Percentiles rank a stretch among this genome's conserved stretches.
Conservation (phyloP, 2,888 invertebrate species). For the Eupithecia subfuscata region DNA sequence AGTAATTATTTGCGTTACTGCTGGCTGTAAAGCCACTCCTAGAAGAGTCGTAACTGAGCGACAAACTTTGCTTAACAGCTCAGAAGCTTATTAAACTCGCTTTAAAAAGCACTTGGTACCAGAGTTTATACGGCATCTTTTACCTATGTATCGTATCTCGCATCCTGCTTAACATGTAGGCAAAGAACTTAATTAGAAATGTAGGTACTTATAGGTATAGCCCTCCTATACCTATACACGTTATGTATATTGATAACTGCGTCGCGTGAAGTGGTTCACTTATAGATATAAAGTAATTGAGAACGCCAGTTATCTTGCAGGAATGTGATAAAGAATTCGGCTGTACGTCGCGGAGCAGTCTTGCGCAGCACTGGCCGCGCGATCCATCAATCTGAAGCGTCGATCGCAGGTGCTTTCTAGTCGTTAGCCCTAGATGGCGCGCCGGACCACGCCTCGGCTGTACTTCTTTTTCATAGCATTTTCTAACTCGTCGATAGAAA, state of each 20-base stretch:
- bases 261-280: constrained; percentile 15
- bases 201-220: background rate
- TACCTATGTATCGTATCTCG: constrained; percentile 19
- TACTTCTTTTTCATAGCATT: constrained; percentile 81
- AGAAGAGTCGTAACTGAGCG: constrained; percentile 46
- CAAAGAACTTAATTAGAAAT: background rate
- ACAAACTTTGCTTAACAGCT: constrained; percentile 42
- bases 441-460: constrained; percentile 76
- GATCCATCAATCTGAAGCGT: constrained; percentile 78
- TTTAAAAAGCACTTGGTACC: constrained; percentile 36
- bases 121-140: constrained; percentile 26
- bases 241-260: constrained; percentile 15
- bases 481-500: constrained; percentile 83
- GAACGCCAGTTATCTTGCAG: background rate
- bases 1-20: constrained; percentile 51
- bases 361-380: constrained; percentile 41
- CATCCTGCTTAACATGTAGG: constrained; percentile 26
- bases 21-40: constrained; percentile 52
- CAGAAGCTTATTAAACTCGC: constrained; percentile 40
- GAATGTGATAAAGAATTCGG: constrained; percentile 11
- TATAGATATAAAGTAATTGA: constrained; percentile 24
- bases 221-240: background rate
- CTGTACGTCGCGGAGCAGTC: constrained; percentile 23
- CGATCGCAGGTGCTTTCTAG: constrained; percentile 81
- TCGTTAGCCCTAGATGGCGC: constrained; percentile 82